Percentiles rank a stretch among this genome's conserved stretches.
Conservation (phyloP, 2,797 vertebrate genomes). For the Bryconaethiops microstoma region DNA sequence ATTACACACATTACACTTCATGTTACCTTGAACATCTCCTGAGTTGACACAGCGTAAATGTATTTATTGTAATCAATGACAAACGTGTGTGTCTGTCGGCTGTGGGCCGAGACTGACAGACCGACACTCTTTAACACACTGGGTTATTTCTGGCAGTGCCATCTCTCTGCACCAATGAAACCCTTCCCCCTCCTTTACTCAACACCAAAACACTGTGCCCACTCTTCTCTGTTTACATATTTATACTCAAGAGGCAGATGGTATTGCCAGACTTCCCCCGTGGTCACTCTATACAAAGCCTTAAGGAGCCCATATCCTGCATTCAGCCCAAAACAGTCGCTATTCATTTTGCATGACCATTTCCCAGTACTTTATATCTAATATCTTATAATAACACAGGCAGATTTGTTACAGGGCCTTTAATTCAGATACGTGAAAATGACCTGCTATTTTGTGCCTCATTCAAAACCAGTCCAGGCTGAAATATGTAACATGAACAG, state of each 20-base stretch:
- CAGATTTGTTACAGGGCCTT: too few species aligned
- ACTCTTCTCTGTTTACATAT: constrained; percentile 18
- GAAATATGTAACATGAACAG: too few species aligned
- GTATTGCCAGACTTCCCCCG: background rate
- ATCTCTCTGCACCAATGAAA: constrained; percentile 17
- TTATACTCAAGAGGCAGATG: constrained; percentile 1
- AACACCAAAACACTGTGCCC: constrained; percentile 9
- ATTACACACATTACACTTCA: background rate
- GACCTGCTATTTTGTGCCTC: too few species aligned
- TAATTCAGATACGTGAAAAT: too few species aligned
- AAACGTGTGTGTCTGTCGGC: background rate
- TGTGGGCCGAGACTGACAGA: background rate
- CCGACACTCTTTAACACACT: background rate
- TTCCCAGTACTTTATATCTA: too few species aligned
- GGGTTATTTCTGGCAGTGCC: constrained; percentile 15
- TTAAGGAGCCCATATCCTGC: background rate
- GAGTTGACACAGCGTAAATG: background rate
- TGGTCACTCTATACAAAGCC: too few species aligned
- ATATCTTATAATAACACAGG: too few species aligned
- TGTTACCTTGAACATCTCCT: background rate
- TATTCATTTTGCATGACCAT: background rate
- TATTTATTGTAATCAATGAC: constrained; percentile 12
- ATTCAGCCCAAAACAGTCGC: background rate
- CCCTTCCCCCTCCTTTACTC: background rate
- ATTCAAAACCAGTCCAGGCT: too few species aligned